Percentiles rank a stretch among this genome's conserved stretches.
Evolutionary conservation across 2,888 invertebrate genomes (phyloP).

Genomic region (Plebejus melissa): DNA sequence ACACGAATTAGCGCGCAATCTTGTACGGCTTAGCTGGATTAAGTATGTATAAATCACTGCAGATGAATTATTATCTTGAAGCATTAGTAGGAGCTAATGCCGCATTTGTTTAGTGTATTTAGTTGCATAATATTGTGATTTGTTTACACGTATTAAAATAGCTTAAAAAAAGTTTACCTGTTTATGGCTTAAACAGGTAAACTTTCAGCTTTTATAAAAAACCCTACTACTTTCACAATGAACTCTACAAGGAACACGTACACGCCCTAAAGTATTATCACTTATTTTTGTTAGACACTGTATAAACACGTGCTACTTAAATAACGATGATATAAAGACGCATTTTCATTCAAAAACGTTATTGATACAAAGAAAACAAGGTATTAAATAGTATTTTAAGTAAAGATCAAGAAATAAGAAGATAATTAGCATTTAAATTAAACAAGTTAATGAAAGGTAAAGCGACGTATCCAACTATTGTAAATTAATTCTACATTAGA

Average conservation of each 20-base stretch:
- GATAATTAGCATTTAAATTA: conserved; percentile 7
- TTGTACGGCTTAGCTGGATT: conserved; percentile 24
- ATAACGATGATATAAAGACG: not conserved
- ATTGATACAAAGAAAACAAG: not conserved
- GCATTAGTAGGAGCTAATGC: not conserved
- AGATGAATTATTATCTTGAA: conserved; percentile 24
- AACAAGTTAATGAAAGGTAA: conserved; percentile 7
- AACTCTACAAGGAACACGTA: too few relatives aligned
- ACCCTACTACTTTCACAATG: too few relatives aligned
- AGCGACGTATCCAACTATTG: conserved; percentile 6
- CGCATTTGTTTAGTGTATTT: not conserved
- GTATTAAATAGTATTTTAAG: not conserved
- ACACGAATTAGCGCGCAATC: conserved; percentile 25
- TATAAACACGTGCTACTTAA: too few relatives aligned
- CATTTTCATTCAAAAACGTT: not conserved
- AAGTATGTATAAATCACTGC: conserved; percentile 23
- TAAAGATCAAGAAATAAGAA: not conserved
- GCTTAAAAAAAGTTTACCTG: too few relatives aligned
- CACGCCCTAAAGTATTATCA: too few relatives aligned
- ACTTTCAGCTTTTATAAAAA: too few relatives aligned
- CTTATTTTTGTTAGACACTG: too few relatives aligned
- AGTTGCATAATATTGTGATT: too few relatives aligned
- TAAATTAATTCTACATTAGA: conserved; percentile 5
- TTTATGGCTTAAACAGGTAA: too few relatives aligned
- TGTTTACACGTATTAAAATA: too few relatives aligned